phyloP scores from a whole-genome alignment of 2,797 vertebrate genomes.

The Mus spretus region DNA sequence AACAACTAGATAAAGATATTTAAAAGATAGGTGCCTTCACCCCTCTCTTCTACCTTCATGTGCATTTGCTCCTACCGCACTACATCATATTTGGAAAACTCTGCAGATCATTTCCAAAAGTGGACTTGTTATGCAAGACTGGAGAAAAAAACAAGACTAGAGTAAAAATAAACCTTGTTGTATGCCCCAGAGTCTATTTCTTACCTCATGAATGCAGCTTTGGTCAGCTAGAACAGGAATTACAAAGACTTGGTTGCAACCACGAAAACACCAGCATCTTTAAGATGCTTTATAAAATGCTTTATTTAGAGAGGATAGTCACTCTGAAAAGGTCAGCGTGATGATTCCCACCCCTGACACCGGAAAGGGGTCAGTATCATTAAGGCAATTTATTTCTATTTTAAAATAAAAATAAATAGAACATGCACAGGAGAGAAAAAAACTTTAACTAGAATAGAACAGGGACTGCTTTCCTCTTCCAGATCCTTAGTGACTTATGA shows the following conservation, averaged over 20 bases:
- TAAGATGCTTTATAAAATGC: slow-evolving; percentile 32
- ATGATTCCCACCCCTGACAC: background rate
- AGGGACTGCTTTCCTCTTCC: background rate
- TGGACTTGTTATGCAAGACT: background rate
- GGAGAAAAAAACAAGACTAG: background rate
- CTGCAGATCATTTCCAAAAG: background rate
- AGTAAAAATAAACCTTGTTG: background rate
- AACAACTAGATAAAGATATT: background rate
- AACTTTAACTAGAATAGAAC: background rate
- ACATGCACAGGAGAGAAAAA: background rate
- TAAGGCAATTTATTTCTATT: slow-evolving; percentile 26
- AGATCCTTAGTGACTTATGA: background rate
- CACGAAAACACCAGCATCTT: slow-evolving; percentile 29
- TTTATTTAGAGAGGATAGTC: slow-evolving; percentile 25
- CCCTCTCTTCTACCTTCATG: background rate
- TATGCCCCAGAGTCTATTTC: background rate
- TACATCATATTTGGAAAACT: background rate
- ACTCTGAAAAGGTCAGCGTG: slow-evolving; percentile 7
- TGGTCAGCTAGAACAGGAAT: slow-evolving; percentile 19
- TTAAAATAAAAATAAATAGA: slow-evolving; percentile 26
- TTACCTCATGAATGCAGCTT: background rate
- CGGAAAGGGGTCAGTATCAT: slow-evolving; percentile 1
- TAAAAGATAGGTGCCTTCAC: background rate
- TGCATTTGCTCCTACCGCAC: background rate
- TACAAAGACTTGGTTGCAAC: background rate